These are phyloP conservation scores for Corythornis madagascariensis DNA, from an alignment of 2,113 vertebrate species.

Conservation along the genomic window DNA sequence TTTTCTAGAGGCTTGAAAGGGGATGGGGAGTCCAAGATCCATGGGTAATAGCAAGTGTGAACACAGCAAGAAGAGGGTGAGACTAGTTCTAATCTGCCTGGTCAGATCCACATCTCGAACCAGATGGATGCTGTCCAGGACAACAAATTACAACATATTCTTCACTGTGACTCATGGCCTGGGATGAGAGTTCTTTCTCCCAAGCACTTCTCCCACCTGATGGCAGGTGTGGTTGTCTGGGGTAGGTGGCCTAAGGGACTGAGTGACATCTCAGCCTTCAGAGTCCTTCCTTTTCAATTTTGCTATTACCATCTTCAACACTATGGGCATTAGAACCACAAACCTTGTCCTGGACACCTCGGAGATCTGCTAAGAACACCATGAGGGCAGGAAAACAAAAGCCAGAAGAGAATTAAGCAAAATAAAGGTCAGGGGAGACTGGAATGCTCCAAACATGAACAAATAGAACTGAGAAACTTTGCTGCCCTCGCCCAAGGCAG, in stretches of 20 bases:
- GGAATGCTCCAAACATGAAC: not conserved
- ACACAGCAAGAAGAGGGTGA: not conserved
- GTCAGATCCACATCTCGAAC: conserved; percentile 24
- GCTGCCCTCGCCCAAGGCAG: not conserved
- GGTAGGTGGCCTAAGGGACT: not conserved
- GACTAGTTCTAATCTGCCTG: conserved; percentile 22
- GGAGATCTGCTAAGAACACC: not conserved
- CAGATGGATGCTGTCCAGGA: not conserved
- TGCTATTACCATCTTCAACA: not conserved
- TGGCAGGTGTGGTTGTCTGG: not conserved
- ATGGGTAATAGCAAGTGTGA: not conserved
- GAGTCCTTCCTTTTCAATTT: not conserved
- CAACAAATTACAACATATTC: not conserved
- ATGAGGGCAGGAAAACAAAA: not conserved
- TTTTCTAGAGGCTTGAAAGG: not conserved
- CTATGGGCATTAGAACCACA: not conserved
- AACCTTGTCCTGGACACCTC: not conserved
- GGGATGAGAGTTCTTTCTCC: not conserved
- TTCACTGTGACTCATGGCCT: not conserved
- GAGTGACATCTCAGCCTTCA: rapidly evolving
- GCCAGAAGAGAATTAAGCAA: not conserved
- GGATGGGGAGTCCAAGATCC: not conserved
- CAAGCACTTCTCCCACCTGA: not conserved
- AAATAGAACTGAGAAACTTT: not conserved
- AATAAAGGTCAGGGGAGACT: not conserved